phyloP scores from a whole-genome alignment of 2,113 vertebrate species.

The Chaenogobius annularis region DNA sequence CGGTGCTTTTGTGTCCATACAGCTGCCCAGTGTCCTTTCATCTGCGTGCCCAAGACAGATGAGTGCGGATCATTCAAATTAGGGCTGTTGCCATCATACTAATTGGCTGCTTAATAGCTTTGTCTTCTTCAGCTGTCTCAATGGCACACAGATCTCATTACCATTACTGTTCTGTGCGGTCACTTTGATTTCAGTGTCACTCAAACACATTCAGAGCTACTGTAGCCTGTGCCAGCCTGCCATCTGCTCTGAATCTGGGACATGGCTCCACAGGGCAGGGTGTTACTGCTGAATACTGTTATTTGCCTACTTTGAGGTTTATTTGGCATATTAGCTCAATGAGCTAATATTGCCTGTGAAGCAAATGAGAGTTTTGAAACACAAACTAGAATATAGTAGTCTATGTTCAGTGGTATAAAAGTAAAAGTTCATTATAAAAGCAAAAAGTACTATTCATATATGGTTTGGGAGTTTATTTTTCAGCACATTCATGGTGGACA shows the following conservation, averaged over 20 bases:
- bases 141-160: slow-evolving; percentile 35
- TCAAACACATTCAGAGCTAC: slow-evolving; percentile 54
- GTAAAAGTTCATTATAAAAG: background rate
- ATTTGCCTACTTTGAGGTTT: slow-evolving; percentile 27
- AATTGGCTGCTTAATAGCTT: slow-evolving; percentile 67
- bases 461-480: too few relatives aligned
- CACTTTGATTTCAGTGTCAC: slow-evolving; percentile 28
- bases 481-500: too few relatives aligned
- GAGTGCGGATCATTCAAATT: slow-evolving; percentile 63
- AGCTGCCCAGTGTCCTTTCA: slow-evolving; percentile 56
- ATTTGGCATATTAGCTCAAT: slow-evolving; percentile 20
- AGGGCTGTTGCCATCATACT: slow-evolving; percentile 57
- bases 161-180: slow-evolving; percentile 12
- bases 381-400: slow-evolving; percentile 33
- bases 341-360: slow-evolving; percentile 37
- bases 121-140: slow-evolving; percentile 45
- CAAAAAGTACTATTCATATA: too few relatives aligned
- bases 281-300: slow-evolving; percentile 15
- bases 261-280: slow-evolving; percentile 55
- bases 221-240: slow-evolving; percentile 51
- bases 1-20: slow-evolving; percentile 38
- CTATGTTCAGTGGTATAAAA: too few relatives aligned
- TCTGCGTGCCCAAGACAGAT: slow-evolving; percentile 49
- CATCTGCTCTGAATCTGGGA: slow-evolving; percentile 68
- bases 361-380: slow-evolving; percentile 43